phyloP scores from a whole-genome alignment of 2,888 invertebrate genomes.

The Xanthia icteritia region DNA sequence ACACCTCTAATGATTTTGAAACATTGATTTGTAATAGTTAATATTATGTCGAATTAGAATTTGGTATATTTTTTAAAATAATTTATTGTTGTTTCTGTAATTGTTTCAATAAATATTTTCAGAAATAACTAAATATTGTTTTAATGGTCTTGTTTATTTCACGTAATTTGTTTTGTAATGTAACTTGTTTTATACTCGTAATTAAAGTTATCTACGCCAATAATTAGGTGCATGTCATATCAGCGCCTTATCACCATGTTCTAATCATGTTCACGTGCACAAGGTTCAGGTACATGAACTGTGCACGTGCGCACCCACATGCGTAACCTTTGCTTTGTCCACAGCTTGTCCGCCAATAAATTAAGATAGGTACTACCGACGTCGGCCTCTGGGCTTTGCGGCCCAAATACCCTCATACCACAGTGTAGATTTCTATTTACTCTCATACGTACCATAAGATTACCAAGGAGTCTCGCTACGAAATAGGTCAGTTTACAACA shows the following conservation, averaged over 20 bases:
- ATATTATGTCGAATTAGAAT: slow-evolving; percentile 77
- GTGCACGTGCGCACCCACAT: slow-evolving; percentile 30
- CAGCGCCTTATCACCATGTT: slow-evolving; percentile 34
- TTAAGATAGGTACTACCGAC: not conserved
- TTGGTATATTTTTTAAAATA: slow-evolving; percentile 83
- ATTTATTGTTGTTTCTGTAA: slow-evolving; percentile 87
- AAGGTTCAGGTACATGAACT: slow-evolving; percentile 28
- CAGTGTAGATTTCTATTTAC: not conserved
- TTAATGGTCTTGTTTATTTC: slow-evolving; percentile 42
- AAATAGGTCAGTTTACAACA: not conserved
- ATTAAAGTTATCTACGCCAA: slow-evolving; percentile 33
- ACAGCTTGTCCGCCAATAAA: slow-evolving; percentile 15
- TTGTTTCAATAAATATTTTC: slow-evolving; percentile 83
- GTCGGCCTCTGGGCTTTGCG: not conserved
- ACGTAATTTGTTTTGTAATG: no score
- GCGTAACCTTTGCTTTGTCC: slow-evolving; percentile 43
- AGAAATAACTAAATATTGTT: slow-evolving; percentile 66
- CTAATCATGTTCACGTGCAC: slow-evolving; percentile 41
- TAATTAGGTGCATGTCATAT: slow-evolving; percentile 37
- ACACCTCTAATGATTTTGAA: slow-evolving; percentile 68
- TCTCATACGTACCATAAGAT: not conserved
- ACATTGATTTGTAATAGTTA: slow-evolving; percentile 71
- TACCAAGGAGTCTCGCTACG: not conserved
- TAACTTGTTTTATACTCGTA: no score
- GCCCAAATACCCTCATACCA: not conserved